Evolutionary conservation across 2,888 invertebrate genomes (phyloP).

Genomic region (Diplazon laetatorius): DNA sequence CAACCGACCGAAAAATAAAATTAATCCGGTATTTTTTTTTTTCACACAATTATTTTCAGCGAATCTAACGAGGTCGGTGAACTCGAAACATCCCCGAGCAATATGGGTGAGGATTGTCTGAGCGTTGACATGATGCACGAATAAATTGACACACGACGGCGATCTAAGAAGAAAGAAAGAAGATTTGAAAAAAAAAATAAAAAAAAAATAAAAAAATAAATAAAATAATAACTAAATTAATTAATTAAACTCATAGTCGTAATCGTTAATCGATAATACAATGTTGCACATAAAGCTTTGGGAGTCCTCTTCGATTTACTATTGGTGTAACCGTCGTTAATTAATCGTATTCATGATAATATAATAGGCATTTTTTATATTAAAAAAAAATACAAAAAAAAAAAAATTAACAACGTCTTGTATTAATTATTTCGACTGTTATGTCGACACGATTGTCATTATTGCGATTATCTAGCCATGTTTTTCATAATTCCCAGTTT

Average conservation of each 20-base stretch:
- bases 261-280: constrained; percentile 48
- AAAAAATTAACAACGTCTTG: neutral
- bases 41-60: constrained; percentile 85
- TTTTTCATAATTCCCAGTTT: too few relatives aligned
- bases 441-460: too few relatives aligned
- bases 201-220: neutral
- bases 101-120: constrained; percentile 91
- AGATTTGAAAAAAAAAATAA: neutral
- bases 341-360: constrained; percentile 60
- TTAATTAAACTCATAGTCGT: constrained; percentile 41
- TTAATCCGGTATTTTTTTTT: constrained; percentile 4
- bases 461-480: too few relatives aligned
- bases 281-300: constrained; percentile 48
- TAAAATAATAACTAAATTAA: constrained; percentile 6
- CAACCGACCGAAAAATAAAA: neutral
- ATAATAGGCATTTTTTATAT: constrained; percentile 58
- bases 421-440: too few relatives aligned
- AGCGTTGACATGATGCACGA: constrained; percentile 87
- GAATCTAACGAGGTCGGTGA: constrained; percentile 91
- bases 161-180: too few relatives aligned
- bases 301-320: constrained; percentile 24
- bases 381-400: neutral
- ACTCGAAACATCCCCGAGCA: constrained; percentile 92
- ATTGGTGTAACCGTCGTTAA: constrained; percentile 54
- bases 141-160: constrained; percentile 74